Evolutionary conservation across 2,113 vertebrate genomes (phyloP), one percentile per base, ranked within the genome.

Genomic region (Triplophysa dalaica): DNA sequence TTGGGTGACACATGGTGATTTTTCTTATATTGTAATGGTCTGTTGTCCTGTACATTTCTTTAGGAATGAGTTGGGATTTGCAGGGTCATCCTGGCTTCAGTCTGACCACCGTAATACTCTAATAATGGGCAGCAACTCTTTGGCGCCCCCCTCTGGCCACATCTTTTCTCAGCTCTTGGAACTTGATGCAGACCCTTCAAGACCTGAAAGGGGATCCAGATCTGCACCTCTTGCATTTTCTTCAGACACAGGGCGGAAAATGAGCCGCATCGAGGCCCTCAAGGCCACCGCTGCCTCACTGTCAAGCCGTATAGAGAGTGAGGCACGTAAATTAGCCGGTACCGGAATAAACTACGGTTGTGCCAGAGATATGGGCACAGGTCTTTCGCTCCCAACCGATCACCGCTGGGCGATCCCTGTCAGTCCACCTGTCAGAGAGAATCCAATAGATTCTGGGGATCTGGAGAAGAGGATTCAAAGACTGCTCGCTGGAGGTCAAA

Each of bases 281-380:
- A 99, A 97, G 88, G 95, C 96, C 77, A 97, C 94, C 24, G 98
- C 98, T 21, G 93, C 93, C 56, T 97, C 95, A n/a, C 92, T 99
- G 66, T 98, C 96, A 60, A 94, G 88, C 76, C 95, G 96, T 29
- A 95, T 99, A 85, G 97, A 97, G 90, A 95, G 83, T 10, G 96
- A 99, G 86, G 96, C 97, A 17, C 94, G 94, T 58, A 98, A 93
- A 79, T 89, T 98, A 84, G 95, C 94, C 26, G 93, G 95, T 0
- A 90, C 92, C 67, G 92, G 92, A 19, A 89, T 95, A 84, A 95
- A 91, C 84, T 94, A 91, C 10, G 91, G 93, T 43, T 82, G 87
- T n/a, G 29, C 78, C 9, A 92, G 92, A 82, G 91, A 88, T 45
- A 13, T 88, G 8, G 93, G 70, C 22, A 70, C 61, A 67, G 87